Percentiles rank a stretch among this genome's conserved stretches.
Evolutionary conservation across 2,888 invertebrate genomes (phyloP).

Genomic region (Carterocephalus palaemon): DNA sequence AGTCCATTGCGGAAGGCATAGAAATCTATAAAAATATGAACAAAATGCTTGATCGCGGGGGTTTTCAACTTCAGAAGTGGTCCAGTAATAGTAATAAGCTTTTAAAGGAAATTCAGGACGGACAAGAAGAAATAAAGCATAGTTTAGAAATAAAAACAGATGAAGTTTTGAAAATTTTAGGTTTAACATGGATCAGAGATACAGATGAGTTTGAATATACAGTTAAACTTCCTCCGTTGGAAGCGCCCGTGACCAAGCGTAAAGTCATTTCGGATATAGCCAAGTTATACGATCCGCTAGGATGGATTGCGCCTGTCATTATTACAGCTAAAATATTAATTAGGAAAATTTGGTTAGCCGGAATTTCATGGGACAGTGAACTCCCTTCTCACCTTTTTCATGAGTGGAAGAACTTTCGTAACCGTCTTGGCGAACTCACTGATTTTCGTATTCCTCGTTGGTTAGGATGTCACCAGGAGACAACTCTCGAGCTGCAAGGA

Average conservation of each 20-base stretch:
- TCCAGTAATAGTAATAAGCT: too few relatives aligned
- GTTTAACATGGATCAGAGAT: too few relatives aligned
- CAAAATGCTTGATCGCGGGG: too few relatives aligned
- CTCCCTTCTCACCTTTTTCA: constrained; percentile 22
- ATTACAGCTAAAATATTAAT: constrained; percentile 36
- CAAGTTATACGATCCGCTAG: constrained; percentile 25
- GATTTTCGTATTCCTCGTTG: constrained; percentile 27
- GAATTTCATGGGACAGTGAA: constrained; percentile 35
- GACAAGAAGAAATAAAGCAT: too few relatives aligned
- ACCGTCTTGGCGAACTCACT: constrained; percentile 16
- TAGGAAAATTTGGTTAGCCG: constrained; percentile 36
- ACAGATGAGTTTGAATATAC: too few relatives aligned
- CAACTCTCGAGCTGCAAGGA: constrained; percentile 30
- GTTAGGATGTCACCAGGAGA: constrained; percentile 15
- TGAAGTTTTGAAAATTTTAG: too few relatives aligned
- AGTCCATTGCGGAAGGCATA: too few relatives aligned
- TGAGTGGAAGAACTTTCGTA: constrained; percentile 32
- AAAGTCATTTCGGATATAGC: constrained; percentile 8
- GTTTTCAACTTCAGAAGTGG: too few relatives aligned
- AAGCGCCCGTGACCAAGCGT: constrained; percentile 6
- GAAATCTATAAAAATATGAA: too few relatives aligned
- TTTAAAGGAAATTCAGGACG: too few relatives aligned
- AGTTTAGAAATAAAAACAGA: too few relatives aligned
- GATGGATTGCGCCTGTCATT: constrained; percentile 37
- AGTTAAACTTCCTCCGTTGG: too few relatives aligned